These are phyloP conservation scores for Papilio polytes DNA, from an alignment of 1,140 invertebrate species.

Conservation along the genomic window DNA sequence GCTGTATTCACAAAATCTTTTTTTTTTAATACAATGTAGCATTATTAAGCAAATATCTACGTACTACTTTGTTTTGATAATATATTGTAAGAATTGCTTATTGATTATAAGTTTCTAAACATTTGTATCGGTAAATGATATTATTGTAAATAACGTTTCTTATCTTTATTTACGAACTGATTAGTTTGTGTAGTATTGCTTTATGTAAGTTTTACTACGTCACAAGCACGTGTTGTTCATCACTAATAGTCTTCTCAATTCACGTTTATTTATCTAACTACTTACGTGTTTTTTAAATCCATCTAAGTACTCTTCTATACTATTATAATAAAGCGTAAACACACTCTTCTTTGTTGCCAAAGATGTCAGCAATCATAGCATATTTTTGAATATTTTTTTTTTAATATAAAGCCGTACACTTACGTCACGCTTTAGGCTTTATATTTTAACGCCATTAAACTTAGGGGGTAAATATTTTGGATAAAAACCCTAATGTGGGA, in stretches of 20 bases:
- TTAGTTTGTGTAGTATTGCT: neutral
- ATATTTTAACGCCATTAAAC: too few relatives aligned
- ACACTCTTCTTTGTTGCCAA: too few relatives aligned
- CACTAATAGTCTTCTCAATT: neutral
- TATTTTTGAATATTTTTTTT: too few relatives aligned
- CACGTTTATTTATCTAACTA: neutral
- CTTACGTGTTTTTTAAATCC: neutral
- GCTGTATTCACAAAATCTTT: neutral
- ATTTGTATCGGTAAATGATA: neutral
- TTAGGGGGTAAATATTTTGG: too few relatives aligned
- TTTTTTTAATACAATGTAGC: neutral
- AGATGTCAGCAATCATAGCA: too few relatives aligned
- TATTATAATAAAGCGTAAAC: too few relatives aligned
- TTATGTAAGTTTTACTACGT: neutral
- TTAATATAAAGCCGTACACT: too few relatives aligned
- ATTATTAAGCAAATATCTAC: neutral
- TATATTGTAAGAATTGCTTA: neutral
- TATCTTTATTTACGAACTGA: slow-evolving; percentile 21
- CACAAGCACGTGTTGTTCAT: neutral
- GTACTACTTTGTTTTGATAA: neutral
- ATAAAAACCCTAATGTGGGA: too few relatives aligned
- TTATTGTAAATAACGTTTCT: slow-evolving; percentile 2
- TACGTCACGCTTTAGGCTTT: too few relatives aligned
- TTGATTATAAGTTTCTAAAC: neutral
- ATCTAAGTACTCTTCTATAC: neutral